Conservation (phyloP, 2,888 invertebrate species). For the Oscheius sp. region DNA sequence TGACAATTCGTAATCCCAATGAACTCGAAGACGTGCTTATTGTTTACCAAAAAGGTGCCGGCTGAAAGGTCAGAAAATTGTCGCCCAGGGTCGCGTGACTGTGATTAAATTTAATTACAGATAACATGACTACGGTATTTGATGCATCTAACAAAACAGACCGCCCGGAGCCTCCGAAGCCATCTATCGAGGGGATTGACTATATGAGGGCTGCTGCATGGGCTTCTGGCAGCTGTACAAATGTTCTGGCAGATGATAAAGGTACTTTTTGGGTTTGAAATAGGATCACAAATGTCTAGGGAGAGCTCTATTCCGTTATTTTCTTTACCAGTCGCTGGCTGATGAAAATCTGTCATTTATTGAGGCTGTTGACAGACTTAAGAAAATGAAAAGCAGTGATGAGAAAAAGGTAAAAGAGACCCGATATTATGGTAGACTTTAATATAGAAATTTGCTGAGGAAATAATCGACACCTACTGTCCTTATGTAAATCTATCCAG, state of each 20-base stretch:
- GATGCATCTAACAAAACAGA: conserved; percentile 41
- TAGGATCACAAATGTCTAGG: conserved; percentile 47
- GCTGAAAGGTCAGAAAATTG: no score
- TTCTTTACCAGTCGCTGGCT: conserved; percentile 68
- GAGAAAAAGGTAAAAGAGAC: conserved; percentile 57
- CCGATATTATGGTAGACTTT: not conserved
- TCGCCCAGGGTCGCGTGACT: not conserved
- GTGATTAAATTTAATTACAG: not conserved
- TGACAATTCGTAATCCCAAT: not conserved
- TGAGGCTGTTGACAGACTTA: conserved; percentile 66
- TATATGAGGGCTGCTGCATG: conserved; percentile 71
- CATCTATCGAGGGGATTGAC: conserved; percentile 60
- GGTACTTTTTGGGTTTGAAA: conserved; percentile 43
- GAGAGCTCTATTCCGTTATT: conserved; percentile 69
- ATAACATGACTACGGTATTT: conserved; percentile 40
- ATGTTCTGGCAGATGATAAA: conserved; percentile 67
- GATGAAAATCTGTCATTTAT: conserved; percentile 71
- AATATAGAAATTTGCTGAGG: conserved; percentile 51
- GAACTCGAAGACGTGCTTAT: not conserved
- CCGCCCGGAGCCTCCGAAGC: conserved; percentile 48
- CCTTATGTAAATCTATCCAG: conserved; percentile 67
- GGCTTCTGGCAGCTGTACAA: conserved; percentile 64
- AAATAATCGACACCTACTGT: conserved; percentile 64
- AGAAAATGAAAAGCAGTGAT: conserved; percentile 65
- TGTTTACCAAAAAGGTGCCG: not conserved